phyloP scores from a whole-genome alignment of 2,888 invertebrate genomes.

The Nezara viridula region DNA sequence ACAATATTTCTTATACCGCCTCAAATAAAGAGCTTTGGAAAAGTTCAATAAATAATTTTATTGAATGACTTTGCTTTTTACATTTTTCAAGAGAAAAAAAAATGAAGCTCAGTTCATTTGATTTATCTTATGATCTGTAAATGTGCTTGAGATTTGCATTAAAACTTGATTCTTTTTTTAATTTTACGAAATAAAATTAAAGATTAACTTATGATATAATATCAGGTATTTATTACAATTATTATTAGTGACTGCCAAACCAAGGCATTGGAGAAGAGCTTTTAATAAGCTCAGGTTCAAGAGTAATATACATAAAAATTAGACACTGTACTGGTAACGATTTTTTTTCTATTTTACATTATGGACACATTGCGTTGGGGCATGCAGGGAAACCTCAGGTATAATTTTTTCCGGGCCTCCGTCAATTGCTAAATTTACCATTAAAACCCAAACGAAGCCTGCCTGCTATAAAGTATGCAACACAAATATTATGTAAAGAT shows the following conservation, averaged over 20 bases:
- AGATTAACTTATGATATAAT: too few relatives aligned
- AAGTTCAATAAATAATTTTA: neutral
- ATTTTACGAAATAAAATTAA: neutral
- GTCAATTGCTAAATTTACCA: too few relatives aligned
- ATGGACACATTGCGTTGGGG: too few relatives aligned
- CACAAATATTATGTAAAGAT: too few relatives aligned
- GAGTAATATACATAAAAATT: too few relatives aligned
- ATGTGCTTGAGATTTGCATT: neutral
- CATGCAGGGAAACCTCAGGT: too few relatives aligned
- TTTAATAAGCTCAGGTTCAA: too few relatives aligned
- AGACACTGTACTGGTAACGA: too few relatives aligned
- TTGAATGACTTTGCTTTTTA: neutral
- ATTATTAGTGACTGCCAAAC: neutral
- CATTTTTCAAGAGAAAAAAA: neutral
- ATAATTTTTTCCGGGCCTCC: too few relatives aligned
- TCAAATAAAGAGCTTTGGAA: neutral
- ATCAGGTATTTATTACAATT: neutral
- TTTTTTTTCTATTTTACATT: too few relatives aligned
- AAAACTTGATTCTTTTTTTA: neutral
- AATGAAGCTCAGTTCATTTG: neutral
- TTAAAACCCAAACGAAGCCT: too few relatives aligned
- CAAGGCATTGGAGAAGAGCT: neutral
- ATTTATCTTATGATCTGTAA: neutral
- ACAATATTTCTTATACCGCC: neutral
- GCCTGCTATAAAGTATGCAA: too few relatives aligned